Base-by-base conservation (phyloP, 2,888 invertebrate species). In the Apodemia mormo region DNA sequence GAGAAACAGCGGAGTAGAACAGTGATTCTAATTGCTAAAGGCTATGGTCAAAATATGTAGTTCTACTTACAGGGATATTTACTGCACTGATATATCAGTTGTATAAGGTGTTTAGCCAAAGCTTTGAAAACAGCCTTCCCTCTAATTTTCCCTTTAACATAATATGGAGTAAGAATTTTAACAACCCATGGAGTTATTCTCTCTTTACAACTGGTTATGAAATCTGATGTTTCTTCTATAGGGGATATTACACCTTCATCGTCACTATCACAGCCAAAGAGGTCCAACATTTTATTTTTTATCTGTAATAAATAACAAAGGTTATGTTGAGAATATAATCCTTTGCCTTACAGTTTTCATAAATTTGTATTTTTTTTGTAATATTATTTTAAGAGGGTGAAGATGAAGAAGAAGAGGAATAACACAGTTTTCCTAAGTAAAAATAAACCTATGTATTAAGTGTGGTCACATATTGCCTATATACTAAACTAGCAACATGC, bases 111-210 rank as follows among this genome's bases (percentile, higher is more conserved):
- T 79, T 94, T 94, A 0, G 95, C 95, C 61, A 95, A 86, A 56
- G 90, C 80, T 84, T 95, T 95, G 80, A 95, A 95, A 67, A 95
- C 82, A 52, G 91, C 90, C 83, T 95, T 95, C 65, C 94, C 94
- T 75, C 86, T 89, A 61, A 96, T 95, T 65, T 93, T 88, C 2
- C 94, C 94, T 75, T 92, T 94, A n/a, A 94, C 93, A 77, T 95
- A 95, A 79, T 94, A 94, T 4, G 95, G 95, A 76, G 94, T 95
- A 5, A 96, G 83, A 71, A 94, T 88, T 75, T 94, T 94, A 0
- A 95, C 94, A n/a, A 95, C 94, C 89, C 94, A 92, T 30, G 95
- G 94, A 0, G 95, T 95, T 71, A 95, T 94, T 29, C 94, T 88
- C 74, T 94, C 93, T 77, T 94, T 94, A 75, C 94, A 94, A 74